These are phyloP conservation scores for Netelia fuscicornis DNA, from an alignment of 2,888 invertebrate species.

Conservation along the genomic window DNA sequence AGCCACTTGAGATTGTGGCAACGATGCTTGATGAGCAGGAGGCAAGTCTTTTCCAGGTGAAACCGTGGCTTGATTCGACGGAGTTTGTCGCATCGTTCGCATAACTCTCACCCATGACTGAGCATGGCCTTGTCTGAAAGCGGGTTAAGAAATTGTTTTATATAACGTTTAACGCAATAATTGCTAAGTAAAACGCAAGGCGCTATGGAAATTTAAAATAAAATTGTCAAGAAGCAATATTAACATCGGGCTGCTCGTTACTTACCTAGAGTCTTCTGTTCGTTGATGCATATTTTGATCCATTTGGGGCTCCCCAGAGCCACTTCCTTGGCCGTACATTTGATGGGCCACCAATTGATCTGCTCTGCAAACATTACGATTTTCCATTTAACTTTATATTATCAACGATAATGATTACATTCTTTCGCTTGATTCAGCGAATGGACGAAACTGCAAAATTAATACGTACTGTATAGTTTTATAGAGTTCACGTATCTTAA, in stretches of 20 bases:
- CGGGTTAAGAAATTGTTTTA: not conserved
- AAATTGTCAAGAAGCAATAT: not conserved
- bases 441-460: not conserved
- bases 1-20: constrained; percentile 81
- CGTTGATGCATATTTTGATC: constrained; percentile 83
- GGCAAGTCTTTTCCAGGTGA: constrained; percentile 80
- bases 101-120: constrained; percentile 78
- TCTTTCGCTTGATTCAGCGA: not conserved
- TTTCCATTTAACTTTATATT: not conserved
- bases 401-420: not conserved
- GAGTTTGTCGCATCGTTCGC: constrained; percentile 71
- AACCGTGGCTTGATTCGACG: constrained; percentile 78
- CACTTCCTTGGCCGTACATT: constrained; percentile 81
- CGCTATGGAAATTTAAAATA: no score
- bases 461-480: constrained; percentile 88
- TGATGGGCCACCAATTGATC: constrained; percentile 82
- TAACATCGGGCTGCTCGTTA: constrained; percentile 5
- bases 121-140: constrained; percentile 79
- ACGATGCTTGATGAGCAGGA: constrained; percentile 83
- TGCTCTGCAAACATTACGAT: constrained; percentile 75
- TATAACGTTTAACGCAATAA: not conserved
- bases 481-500: constrained; percentile 89
- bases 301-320: constrained; percentile 80
- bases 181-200: no score
- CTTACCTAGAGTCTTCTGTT: constrained; percentile 79